Evolutionary conservation across 1,140 invertebrate genomes (phyloP).

Genomic region (Heliconius hermathena): DNA sequence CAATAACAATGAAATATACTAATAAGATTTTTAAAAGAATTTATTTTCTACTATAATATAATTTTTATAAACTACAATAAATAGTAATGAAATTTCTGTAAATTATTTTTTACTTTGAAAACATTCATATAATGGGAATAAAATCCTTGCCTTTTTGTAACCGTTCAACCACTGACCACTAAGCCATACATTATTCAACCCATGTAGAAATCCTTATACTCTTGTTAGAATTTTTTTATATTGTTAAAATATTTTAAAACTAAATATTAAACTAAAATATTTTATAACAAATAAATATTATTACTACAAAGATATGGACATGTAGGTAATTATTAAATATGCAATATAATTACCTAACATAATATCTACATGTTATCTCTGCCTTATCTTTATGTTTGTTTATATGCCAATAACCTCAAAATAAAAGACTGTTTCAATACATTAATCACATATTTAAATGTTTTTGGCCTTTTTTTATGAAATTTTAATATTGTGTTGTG

Average conservation of each 20-base stretch:
- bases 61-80: not conserved
- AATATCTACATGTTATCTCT: conserved; percentile 20
- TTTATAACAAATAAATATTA: no score
- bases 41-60: not conserved
- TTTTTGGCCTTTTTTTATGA: not conserved
- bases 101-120: no score
- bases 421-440: conserved; percentile 15
- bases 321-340: conserved; percentile 14
- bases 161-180: no score
- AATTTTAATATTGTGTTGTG: not conserved
- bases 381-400: conserved; percentile 33
- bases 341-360: conserved; percentile 31
- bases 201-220: no score
- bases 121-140: no score
- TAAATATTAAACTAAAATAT: no score
- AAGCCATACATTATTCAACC: no score
- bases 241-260: no score
- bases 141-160: no score
- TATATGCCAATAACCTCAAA: conserved; percentile 40
- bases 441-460: conserved; percentile 4
- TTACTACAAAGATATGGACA: not conserved
- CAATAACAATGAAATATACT: not conserved
- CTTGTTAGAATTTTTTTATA: no score
- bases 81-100: no score
- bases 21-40: not conserved